Percentiles rank a stretch among this genome's conserved stretches.
Conservation (phyloP, 2,888 invertebrate genomes). For the Troides oblongomaculatus region DNA sequence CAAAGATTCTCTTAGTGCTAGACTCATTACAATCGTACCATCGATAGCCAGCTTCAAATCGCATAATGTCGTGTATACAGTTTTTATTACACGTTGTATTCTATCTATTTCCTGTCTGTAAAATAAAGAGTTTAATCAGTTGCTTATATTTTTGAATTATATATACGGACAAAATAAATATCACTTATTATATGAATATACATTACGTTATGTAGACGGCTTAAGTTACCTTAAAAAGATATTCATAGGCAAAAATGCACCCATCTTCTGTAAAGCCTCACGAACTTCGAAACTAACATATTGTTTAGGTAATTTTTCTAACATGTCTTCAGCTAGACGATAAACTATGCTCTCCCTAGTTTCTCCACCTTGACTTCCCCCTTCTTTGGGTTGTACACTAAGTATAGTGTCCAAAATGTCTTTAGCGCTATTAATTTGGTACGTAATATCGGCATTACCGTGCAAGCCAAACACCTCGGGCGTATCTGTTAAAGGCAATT, state of each 20-base stretch:
- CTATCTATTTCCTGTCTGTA: constrained; percentile 87
- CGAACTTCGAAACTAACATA: constrained; percentile 94
- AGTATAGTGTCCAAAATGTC: constrained; percentile 96
- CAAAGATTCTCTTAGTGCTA: constrained; percentile 90
- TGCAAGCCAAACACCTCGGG: constrained; percentile 99
- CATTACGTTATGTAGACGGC: too few relatives aligned
- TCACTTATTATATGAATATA: too few relatives aligned
- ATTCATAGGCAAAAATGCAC: constrained; percentile 95
- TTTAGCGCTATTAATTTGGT: constrained; percentile 97
- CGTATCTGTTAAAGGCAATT: constrained; percentile 90
- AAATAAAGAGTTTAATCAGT: constrained; percentile 5
- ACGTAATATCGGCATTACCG: constrained; percentile 97
- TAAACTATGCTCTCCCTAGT: constrained; percentile 96
- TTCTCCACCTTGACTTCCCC: constrained; percentile 93
- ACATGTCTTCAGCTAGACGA: constrained; percentile 95
- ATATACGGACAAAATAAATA: not conserved
- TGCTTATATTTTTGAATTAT: constrained; percentile 3
- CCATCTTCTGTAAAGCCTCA: constrained; percentile 94
- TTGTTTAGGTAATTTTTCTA: constrained; percentile 86
- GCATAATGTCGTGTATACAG: constrained; percentile 88
- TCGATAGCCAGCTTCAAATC: constrained; percentile 97
- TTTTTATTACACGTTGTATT: constrained; percentile 91
- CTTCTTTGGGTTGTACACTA: constrained; percentile 98
- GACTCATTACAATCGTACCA: constrained; percentile 98
- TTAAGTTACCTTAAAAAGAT: constrained; percentile 87